Base-by-base conservation (phyloP, 2,888 invertebrate species). In the Drosophila nigritarsus region DNA sequence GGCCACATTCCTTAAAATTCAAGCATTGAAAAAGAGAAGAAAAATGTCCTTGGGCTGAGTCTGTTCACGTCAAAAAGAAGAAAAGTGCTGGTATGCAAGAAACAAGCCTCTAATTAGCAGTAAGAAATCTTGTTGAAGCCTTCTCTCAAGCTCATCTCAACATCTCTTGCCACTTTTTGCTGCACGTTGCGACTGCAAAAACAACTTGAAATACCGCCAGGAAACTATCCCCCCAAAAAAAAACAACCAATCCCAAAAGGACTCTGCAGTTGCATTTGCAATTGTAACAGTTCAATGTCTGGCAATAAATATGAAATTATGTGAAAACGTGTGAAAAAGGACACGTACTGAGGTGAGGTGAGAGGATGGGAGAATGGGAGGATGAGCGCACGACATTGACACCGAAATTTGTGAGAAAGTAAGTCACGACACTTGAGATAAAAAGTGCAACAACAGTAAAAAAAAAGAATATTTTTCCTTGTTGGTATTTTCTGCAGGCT, bases 291-390 rank as follows among this genome's bases (percentile, higher is more conserved):
- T 80, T 83, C 83, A 85, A 76, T 80, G 66, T 65, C 64, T 76
- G 86, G 68, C 83, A 83, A 86, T 83, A 83, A 83, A 86, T 83
- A 74, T 79, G 73, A 76, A 77, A 65, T 76, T 69, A 86, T 86
- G 71, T 73, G 64, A 58, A 69, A 73, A 75, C 81, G 83, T 73
- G 76, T 64, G 54, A 38, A 63, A 55, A n/a, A 27, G 27, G 45
- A 40, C 13, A 34, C 3, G 58, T 36, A 56, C 20, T 7, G 60
- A 27, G 54, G 9, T 51, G n/a, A 54, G n/a, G 42, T 38, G 53
- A n/a, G 36, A 13, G 24, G 38, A 6, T 8, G 20, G 9, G 38
- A 4, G 34, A 34, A 24, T 34, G 42, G 13, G 36, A 7, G 24
- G 42, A 4, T 2, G 30, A 8, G 40, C 29, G 42, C 18, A 53